phyloP scores from a whole-genome alignment of 2,113 vertebrate species.

The Gulo gulo region DNA sequence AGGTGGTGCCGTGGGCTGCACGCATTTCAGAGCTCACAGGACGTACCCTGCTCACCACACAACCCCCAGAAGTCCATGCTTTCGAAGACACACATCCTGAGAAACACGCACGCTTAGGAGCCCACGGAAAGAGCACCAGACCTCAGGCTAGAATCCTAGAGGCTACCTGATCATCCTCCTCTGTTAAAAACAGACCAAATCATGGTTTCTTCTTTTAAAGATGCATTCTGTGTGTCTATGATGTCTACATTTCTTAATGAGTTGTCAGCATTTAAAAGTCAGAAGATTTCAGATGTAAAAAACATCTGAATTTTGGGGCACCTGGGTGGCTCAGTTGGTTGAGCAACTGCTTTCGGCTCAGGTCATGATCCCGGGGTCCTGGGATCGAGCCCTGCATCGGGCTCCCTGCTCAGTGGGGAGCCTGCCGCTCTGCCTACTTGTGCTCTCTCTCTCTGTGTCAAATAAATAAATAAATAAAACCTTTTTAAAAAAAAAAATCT shows the following conservation, averaged over 20 bases:
- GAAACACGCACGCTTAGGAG: neutral
- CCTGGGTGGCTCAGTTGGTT: too few species aligned
- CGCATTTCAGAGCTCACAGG: neutral
- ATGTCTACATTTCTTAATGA: neutral
- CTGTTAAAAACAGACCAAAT: neutral
- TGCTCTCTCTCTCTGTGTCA: too few species aligned
- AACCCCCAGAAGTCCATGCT: neutral
- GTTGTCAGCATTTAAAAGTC: neutral
- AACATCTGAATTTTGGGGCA: neutral
- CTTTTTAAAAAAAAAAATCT: neutral
- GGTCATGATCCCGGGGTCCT: too few species aligned
- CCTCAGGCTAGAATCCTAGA: neutral
- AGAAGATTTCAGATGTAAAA: neutral
- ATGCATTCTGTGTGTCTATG: neutral
- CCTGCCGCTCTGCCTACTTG: too few species aligned
- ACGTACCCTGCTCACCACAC: neutral
- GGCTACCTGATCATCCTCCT: too few species aligned
- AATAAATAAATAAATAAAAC: too few species aligned
- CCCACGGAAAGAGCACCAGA: neutral
- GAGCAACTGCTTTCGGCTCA: too few species aligned
- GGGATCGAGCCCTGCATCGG: too few species aligned
- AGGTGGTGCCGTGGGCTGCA: accelerated
- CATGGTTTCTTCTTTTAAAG: neutral
- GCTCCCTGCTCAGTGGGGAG: too few species aligned
- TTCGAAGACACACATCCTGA: neutral